Percentiles rank a stretch among this genome's conserved stretches.
These are phyloP conservation scores for Pterobdella sp. DNA, from an alignment of 2,888 invertebrate genomes.

Conservation along the genomic window DNA sequence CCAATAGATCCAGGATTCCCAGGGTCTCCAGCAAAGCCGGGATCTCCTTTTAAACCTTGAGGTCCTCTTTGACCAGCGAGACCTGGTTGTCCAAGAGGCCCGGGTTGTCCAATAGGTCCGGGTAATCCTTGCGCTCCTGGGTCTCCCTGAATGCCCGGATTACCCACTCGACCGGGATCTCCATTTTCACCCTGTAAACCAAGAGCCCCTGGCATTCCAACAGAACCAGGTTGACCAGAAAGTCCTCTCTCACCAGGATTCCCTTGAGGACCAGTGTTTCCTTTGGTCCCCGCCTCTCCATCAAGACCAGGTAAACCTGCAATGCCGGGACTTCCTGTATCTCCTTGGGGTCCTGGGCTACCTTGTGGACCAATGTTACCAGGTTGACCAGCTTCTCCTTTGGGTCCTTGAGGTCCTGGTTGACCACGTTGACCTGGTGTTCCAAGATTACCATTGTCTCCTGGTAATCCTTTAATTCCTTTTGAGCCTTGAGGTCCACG, in stretches of 20 bases:
- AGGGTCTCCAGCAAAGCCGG: constrained; percentile 15
- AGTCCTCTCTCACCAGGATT: constrained; percentile 1
- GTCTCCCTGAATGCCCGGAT: constrained; percentile 29
- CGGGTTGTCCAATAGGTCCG: constrained; percentile 13
- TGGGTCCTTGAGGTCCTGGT: constrained; percentile 27
- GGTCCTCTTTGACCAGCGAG: constrained; percentile 12
- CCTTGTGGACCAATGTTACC: constrained; percentile 11
- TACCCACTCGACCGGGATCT: constrained; percentile 2
- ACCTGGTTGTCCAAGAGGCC: constrained; percentile 29
- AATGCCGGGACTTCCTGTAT: constrained; percentile 9
- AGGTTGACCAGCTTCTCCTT: constrained; percentile 24
- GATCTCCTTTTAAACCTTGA: not conserved
- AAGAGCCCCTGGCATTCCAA: constrained; percentile 11
- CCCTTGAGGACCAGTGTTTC: constrained; percentile 19
- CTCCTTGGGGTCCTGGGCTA: constrained; percentile 18
- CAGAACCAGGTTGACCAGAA: constrained; percentile 12
- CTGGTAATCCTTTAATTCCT: not conserved
- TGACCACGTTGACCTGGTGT: constrained; percentile 16
- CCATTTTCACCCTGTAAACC: not conserved
- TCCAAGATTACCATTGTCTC: constrained; percentile 15
- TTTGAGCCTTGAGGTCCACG: constrained; percentile 31
- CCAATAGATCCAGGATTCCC: constrained; percentile 12
- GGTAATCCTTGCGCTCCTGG: constrained; percentile 30
- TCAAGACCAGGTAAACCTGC: constrained; percentile 17
- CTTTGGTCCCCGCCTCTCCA: constrained; percentile 29